phyloP scores from a whole-genome alignment of 1,140 invertebrate genomes.

The Neotoxoptera formosana region DNA sequence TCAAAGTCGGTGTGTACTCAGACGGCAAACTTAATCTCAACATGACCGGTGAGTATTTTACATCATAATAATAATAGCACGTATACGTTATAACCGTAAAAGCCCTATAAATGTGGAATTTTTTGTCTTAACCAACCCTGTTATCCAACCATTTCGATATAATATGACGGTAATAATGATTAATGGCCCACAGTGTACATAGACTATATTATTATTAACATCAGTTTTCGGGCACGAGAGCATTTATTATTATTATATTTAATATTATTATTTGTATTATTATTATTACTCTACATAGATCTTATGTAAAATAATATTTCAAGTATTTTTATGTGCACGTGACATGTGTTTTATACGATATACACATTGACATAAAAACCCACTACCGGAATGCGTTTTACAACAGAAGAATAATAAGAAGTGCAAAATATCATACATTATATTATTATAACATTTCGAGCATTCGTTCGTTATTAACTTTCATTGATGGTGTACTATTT shows the following conservation, averaged over 20 bases:
- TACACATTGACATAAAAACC: background rate
- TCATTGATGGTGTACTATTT: background rate
- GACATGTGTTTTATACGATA: conserved; percentile 28
- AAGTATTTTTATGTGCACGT: background rate
- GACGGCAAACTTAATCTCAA: conserved; percentile 78
- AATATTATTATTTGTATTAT: background rate
- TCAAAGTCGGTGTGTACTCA: conserved; percentile 83
- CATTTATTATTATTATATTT: background rate
- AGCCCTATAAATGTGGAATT: background rate
- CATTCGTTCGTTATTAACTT: background rate
- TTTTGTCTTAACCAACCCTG: background rate
- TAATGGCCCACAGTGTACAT: background rate
- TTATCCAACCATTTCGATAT: background rate
- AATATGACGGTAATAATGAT: background rate
- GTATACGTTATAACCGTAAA: background rate
- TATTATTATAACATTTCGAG: background rate
- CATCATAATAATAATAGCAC: background rate
- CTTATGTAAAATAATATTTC: conserved; percentile 28
- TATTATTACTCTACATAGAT: background rate
- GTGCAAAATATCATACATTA: background rate
- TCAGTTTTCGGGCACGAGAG: background rate
- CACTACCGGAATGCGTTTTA: background rate
- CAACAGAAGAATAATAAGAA: background rate
- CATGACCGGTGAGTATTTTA: conserved; percentile 73
- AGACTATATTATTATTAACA: background rate